Evolutionary conservation across 2,797 vertebrate species (phyloP).

Genomic region (Tolypeutes matacus): DNA sequence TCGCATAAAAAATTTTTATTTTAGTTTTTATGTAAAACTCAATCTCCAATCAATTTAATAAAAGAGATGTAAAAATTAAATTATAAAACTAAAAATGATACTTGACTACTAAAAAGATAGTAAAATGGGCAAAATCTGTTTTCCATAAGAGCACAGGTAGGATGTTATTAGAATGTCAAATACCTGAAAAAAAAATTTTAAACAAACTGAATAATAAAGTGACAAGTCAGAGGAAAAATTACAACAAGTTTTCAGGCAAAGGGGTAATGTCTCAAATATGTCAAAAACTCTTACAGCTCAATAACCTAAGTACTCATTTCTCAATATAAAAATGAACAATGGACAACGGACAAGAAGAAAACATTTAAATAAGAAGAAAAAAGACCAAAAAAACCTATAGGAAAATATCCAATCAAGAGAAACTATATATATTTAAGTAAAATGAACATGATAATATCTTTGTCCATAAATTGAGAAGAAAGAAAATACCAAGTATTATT

Average conservation of each 20-base stretch:
- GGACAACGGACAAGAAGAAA: neutral
- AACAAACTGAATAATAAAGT: constrained; percentile 35
- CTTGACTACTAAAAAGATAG: neutral
- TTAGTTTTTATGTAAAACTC: no score
- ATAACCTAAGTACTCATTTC: neutral
- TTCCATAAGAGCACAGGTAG: neutral
- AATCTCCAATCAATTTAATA: neutral
- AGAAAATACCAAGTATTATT: neutral
- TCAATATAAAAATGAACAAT: neutral
- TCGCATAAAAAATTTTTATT: neutral
- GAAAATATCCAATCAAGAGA: neutral
- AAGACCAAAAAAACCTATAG: neutral
- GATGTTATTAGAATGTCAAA: constrained; percentile 41
- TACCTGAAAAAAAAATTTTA: neutral
- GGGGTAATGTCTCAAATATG: neutral
- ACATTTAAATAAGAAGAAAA: neutral
- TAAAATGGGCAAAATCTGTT: neutral
- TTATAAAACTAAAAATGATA: neutral
- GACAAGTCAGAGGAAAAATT: neutral
- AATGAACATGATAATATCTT: neutral
- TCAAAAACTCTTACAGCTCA: neutral
- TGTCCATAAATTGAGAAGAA: neutral
- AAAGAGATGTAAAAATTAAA: neutral
- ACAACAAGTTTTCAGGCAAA: neutral
- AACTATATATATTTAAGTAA: neutral